A percentile compares a stretch with the other conserved stretches of the same genome.
phyloP scores from a whole-genome alignment of 2,797 vertebrate genomes.

The Paramormyrops hopkinsi region DNA sequence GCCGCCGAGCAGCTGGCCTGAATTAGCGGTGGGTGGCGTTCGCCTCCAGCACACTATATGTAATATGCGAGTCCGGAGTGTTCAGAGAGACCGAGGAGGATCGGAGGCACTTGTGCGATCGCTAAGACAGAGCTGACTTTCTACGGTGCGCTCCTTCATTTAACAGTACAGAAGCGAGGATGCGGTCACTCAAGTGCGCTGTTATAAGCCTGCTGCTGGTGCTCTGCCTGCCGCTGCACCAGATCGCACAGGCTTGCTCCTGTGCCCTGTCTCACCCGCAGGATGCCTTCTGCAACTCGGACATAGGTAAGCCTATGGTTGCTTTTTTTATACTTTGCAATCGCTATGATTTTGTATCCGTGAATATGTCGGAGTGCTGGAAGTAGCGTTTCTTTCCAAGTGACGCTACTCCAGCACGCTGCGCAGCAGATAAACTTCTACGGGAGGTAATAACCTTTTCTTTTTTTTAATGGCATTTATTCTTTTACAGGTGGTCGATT shows the following conservation, averaged over 20 bases:
- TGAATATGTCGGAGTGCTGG: background rate
- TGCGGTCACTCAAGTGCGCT: conserved; percentile 49
- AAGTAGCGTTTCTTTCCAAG: background rate
- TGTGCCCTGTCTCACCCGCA: conserved; percentile 90
- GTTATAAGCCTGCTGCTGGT: conserved; percentile 67
- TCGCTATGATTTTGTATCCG: background rate
- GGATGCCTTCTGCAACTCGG: conserved; percentile 93
- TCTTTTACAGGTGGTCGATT: background rate
- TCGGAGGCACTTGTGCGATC: background rate
- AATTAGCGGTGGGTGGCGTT: conserved; percentile 49
- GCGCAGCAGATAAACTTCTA: background rate
- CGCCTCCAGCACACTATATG: conserved; percentile 52
- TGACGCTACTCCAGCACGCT: background rate
- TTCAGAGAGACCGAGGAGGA: conserved; percentile 7
- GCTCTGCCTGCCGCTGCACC: conserved; percentile 70
- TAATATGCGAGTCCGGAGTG: conserved; percentile 33
- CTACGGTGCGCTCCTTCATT: background rate
- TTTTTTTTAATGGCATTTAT: background rate
- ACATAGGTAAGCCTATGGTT: conserved; percentile 74
- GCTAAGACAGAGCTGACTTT: background rate
- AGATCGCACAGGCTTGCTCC: conserved; percentile 80
- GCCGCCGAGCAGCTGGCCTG: conserved; percentile 35
- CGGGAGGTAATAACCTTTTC: background rate
- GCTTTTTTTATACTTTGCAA: background rate
- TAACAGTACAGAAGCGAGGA: conserved; percentile 28